Evolutionary conservation across 2,113 vertebrate species (phyloP).

Genomic region (Semicossyphus pulcher): DNA sequence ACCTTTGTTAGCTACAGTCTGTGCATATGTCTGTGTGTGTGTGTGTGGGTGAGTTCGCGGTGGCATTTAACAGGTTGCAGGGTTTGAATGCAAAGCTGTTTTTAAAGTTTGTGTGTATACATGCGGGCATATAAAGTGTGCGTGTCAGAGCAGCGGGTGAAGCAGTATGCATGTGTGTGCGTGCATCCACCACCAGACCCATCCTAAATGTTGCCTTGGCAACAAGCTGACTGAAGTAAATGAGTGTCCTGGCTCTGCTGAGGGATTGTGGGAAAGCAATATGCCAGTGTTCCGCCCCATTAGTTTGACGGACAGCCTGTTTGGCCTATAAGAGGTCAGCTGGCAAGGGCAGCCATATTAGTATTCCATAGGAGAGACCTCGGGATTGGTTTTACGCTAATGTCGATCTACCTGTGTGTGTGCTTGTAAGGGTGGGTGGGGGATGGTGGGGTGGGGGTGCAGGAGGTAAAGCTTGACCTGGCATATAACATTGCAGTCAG

Average conservation of each 20-base stretch:
- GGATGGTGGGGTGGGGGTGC: conserved; percentile 20
- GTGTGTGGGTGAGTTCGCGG: conserved; percentile 3
- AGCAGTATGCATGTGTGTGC: conserved; percentile 48
- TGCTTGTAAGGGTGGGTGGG: conserved; percentile 12
- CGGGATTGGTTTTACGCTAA: conserved; percentile 76
- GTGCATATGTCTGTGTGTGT: neutral
- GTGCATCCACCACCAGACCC: conserved; percentile 64
- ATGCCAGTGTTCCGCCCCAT: conserved; percentile 83
- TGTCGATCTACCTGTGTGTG: conserved; percentile 68
- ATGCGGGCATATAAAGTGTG: conserved; percentile 18
- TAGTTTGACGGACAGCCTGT: conserved; percentile 83
- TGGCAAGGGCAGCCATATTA: conserved; percentile 81
- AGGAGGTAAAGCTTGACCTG: conserved; percentile 56
- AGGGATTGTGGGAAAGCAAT: conserved; percentile 83
- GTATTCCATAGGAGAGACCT: conserved; percentile 76
- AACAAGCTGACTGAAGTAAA: conserved; percentile 84
- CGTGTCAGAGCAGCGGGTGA: conserved; percentile 10
- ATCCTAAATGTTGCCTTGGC: conserved; percentile 82
- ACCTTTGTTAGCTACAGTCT: conserved; percentile 6
- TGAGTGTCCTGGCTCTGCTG: conserved; percentile 79
- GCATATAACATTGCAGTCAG: conserved; percentile 43
- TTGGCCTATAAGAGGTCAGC: conserved; percentile 83
- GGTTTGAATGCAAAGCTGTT: neutral
- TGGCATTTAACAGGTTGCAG: conserved; percentile 25
- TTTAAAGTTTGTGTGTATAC: conserved; percentile 32